Evolutionary conservation across 92 coral and sea anemone genomes (phyloP), one percentile per base, ranked within the genome.

Genomic region (Palythoa grandis): DNA sequence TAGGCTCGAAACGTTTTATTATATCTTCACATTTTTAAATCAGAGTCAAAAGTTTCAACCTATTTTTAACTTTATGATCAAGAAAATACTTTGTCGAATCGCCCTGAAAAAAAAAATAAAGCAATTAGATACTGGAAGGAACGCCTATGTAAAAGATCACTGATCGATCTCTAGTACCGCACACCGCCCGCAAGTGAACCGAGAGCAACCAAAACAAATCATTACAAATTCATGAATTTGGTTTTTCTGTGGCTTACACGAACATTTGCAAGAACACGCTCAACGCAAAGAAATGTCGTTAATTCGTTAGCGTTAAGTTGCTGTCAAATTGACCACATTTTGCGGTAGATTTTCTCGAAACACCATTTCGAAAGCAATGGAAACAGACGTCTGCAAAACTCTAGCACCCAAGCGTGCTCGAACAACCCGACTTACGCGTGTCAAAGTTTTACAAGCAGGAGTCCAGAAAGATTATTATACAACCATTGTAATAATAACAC

Each of bases 11-110:
- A n/a, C n/a, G n/a, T n/a, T n/a, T n/a, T n/a, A n/a, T n/a, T n/a
- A n/a, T n/a, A n/a, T n/a, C n/a, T n/a, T n/a, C n/a, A n/a, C n/a
- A n/a, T n/a, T n/a, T n/a, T n/a, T n/a, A n/a, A n/a, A n/a, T n/a
- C n/a, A n/a, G n/a, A n/a, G n/a, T n/a, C n/a, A n/a, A n/a, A n/a
- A n/a, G n/a, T n/a, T n/a, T n/a, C n/a, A n/a, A n/a, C n/a, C n/a
- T n/a, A n/a, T n/a, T n/a, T n/a, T n/a, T n/a, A n/a, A n/a, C n/a
- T n/a, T n/a, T n/a, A n/a, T n/a, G n/a, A n/a, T 97, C 99, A 23
- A 97, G 92, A 85, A 97, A 97, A 92, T 97, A 97, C 76, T 92
- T 91, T 39, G 99, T 93, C 11, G 99, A 97, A 90, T 97, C 99
- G 71, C 99, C 99, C 99, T 97, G 88, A 67, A 83, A 92, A 66